These are phyloP conservation scores for Manis crassicaudata DNA, from an alignment of 2,797 vertebrate species.

Conservation along the genomic window DNA sequence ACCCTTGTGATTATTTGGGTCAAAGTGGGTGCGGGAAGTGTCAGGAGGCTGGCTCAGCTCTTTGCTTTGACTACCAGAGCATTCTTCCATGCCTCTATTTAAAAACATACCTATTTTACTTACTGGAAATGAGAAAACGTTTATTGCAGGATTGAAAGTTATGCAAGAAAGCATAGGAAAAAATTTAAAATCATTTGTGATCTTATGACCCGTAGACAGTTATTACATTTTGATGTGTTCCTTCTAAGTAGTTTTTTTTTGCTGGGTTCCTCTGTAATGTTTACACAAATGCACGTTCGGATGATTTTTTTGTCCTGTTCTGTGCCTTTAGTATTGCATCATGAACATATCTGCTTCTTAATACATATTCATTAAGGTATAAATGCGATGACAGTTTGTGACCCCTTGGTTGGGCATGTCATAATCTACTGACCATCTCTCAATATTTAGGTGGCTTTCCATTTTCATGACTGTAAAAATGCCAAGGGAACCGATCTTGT, in stretches of 20 bases:
- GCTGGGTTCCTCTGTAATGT: neutral
- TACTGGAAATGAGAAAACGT: neutral
- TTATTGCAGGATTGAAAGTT: neutral
- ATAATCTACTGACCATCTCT: neutral
- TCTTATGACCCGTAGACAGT: neutral
- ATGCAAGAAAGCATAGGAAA: neutral
- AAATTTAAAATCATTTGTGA: neutral
- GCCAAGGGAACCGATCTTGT: accelerated
- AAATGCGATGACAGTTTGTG: neutral
- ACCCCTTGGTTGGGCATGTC: neutral
- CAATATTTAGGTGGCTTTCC: neutral
- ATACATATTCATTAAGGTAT: neutral
- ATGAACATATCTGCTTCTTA: neutral
- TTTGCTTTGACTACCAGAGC: neutral
- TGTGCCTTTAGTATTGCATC: neutral
- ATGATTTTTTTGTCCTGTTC: neutral
- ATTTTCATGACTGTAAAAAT: neutral
- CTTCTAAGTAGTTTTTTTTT: neutral
- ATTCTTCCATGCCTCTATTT: neutral
- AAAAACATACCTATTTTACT: neutral
- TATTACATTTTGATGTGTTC: neutral
- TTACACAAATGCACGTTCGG: neutral
- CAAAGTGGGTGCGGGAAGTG: too few species aligned
- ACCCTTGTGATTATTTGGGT: neutral
- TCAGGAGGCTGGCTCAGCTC: accelerated